Conservation (phyloP, 2,888 invertebrate species). For the Ryuthela nishihirai region DNA sequence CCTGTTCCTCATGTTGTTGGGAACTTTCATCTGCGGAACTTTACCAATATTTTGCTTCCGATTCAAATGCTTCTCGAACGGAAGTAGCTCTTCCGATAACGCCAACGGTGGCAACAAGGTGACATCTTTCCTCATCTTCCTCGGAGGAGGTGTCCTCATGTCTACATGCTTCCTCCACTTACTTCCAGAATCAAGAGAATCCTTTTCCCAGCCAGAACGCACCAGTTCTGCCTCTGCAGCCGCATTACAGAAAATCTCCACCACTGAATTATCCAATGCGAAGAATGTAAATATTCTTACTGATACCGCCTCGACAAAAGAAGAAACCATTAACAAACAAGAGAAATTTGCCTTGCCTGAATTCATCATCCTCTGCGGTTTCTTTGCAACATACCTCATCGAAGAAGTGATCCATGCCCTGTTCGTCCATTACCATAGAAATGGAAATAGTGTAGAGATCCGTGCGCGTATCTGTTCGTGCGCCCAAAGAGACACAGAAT, state of each 20-base stretch:
- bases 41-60: neutral
- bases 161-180: conserved; percentile 77
- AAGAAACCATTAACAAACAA: neutral
- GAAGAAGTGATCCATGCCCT: conserved; percentile 57
- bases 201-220: conserved; percentile 54
- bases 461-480: conserved; percentile 15
- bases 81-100: neutral
- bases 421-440: neutral
- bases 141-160: conserved; percentile 77
- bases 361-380: conserved; percentile 68
- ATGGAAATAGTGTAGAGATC: neutral
- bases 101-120: neutral
- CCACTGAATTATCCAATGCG: too few species aligned
- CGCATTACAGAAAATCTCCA: too few species aligned
- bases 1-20: neutral
- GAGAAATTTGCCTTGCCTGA: conserved; percentile 62
- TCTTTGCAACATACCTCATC: conserved; percentile 70
- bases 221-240: too few species aligned
- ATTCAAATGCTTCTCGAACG: neutral
- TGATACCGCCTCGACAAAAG: neutral
- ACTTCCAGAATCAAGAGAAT: conserved; percentile 71
- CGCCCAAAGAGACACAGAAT: conserved; percentile 23
- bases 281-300: too few species aligned
- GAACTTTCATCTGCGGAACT: neutral
- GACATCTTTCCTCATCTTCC: conserved; percentile 55